Conservation (phyloP, 2,888 invertebrate genomes). For the Phengaris arion region DNA sequence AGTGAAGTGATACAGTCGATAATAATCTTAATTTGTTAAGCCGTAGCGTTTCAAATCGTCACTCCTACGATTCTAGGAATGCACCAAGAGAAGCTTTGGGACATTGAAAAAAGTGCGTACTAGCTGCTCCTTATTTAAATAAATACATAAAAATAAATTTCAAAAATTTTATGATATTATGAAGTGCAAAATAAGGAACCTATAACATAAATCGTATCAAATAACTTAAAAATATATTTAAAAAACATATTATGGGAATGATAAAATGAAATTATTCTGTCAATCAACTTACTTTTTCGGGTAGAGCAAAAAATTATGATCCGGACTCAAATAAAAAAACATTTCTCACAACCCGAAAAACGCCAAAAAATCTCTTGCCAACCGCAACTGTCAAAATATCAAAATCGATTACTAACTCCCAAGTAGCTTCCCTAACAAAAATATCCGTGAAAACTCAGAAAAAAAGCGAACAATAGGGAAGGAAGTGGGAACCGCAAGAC, state of each 20-base stretch:
- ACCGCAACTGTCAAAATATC: constrained; percentile 75
- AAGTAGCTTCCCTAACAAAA: constrained; percentile 47
- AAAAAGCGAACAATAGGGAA: constrained; percentile 66
- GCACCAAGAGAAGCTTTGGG: no score
- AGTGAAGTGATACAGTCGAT: neutral
- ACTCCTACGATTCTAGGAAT: no score
- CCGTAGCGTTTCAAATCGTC: neutral
- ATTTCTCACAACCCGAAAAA: constrained; percentile 46
- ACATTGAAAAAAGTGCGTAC: no score
- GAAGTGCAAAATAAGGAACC: neutral
- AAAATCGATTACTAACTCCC: constrained; percentile 70
- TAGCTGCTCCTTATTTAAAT: no score
- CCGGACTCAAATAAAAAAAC: constrained; percentile 49
- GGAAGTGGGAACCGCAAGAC: constrained; percentile 73
- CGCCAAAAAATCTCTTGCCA: constrained; percentile 54
- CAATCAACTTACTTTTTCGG: constrained; percentile 15
- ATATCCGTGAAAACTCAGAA: constrained; percentile 45
- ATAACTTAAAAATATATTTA: no score
- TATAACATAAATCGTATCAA: no score
- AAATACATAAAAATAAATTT: no score
- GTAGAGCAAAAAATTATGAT: constrained; percentile 34
- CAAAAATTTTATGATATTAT: no score
- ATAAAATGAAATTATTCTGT: constrained; percentile 5
- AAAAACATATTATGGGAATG: neutral
- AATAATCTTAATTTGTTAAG: neutral